Evolutionary conservation across 2,113 vertebrate genomes (phyloP).

Genomic region (Hylia prasina): DNA sequence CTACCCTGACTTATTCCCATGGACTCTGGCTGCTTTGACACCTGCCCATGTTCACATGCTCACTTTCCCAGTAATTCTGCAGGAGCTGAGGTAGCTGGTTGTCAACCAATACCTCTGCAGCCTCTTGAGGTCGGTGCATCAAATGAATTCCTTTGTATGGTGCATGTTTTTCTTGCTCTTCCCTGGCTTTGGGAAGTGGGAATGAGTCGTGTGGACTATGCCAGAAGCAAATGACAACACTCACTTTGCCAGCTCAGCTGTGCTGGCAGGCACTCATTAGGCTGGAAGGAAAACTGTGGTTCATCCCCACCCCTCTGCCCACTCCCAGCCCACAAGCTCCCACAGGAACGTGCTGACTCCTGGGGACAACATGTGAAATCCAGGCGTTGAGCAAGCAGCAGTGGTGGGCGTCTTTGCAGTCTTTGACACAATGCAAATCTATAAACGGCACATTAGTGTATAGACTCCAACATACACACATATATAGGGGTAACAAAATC

Average conservation of each 20-base stretch:
- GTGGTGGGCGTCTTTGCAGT: neutral
- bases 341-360: neutral
- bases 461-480: neutral
- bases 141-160: neutral
- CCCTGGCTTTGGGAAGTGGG: neutral
- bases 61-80: neutral
- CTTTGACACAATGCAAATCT: neutral
- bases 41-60: neutral
- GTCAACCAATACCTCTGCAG: neutral
- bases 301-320: conserved; percentile 42
- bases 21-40: neutral
- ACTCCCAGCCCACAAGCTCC: conserved; percentile 38
- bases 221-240: conserved; percentile 50
- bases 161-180: neutral
- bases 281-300: conserved; percentile 29
- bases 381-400: neutral
- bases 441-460: neutral
- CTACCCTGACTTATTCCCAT: neutral
- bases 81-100: neutral
- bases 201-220: conserved; percentile 10
- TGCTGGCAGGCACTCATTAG: conserved; percentile 54
- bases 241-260: conserved; percentile 57
- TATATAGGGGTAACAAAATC: neutral
- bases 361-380: neutral
- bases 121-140: neutral